Evolutionary conservation across 2,797 vertebrate genomes (phyloP), one percentile per base, ranked within the genome.

Genomic region (Paramormyrops hopkinsi): DNA sequence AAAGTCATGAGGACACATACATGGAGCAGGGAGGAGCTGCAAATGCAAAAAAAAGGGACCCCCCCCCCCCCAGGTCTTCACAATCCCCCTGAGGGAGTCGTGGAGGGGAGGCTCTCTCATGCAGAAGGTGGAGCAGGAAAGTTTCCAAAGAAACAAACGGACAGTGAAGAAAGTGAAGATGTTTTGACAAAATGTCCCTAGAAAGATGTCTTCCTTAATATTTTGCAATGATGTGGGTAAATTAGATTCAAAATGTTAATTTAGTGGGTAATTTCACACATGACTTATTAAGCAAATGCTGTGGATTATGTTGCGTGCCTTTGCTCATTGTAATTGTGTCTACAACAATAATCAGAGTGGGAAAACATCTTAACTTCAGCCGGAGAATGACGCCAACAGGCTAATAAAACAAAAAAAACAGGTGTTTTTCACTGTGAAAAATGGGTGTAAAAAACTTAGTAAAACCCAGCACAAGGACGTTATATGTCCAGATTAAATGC

Each of bases 241-340:
- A 50, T 76, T 79, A 53, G 46, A 65, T 29, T 41, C 86, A 9
- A 54, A 51, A 33, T 69, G 88, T 65, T 53, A 89, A 89, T 89
- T 83, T 29, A 11, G 54, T n/a, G 25, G 25, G 46, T 89, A 86
- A 89, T 89, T 89, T 86, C 88, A 86, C 56, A 89, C 88, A 83
- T 84, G 88, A 65, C 9, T 69, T 83, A 50, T 22, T 82, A 14
- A 33, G 46, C 88, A 85, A 89, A 85, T 59, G 41, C 25, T 48
- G 54, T 48, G 76, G 53, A 88, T 88, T 59, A 37, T 2, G 37
- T 9, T 19, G 14, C 0, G 25, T 48, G 14, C 4, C 22, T 29
- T 37, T 51, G 51, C 44, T 89, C 19, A 29, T 53, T 41, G 44
- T 33, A 46, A 89, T 62, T 65, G 8, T 54, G 76, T 29, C 54